Percentiles rank a stretch among this genome's conserved stretches.
Conservation (phyloP, 2,113 vertebrate genomes). For the Amphilophus citrinellus region DNA sequence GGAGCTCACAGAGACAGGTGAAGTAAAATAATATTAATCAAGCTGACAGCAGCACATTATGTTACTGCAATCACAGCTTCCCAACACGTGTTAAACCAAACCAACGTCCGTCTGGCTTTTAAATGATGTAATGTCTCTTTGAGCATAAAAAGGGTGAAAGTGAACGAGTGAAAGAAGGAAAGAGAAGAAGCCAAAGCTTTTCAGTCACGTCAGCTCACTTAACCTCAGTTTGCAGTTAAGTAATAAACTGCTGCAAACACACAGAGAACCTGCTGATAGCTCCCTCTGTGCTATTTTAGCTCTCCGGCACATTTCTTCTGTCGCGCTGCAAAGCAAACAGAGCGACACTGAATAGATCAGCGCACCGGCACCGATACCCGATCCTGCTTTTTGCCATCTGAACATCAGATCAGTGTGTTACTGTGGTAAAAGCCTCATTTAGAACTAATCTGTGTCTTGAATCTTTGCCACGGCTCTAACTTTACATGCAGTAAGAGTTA, state of each 20-base stretch:
- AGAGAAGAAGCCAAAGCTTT: background rate
- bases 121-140: background rate
- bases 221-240: background rate
- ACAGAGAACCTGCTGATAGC: background rate
- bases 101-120: background rate
- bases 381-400: background rate
- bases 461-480: background rate
- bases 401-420: fast-evolving
- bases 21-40: background rate
- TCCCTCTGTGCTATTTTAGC: no score
- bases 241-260: background rate
- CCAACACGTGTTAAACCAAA: background rate
- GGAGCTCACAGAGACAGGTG: no score
- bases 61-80: background rate
- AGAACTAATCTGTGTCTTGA: background rate
- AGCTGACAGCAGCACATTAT: background rate
- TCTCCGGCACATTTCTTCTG: fast-evolving
- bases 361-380: background rate
- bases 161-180: background rate
- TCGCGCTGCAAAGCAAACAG: background rate
- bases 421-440: background rate
- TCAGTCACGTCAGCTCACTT: background rate
- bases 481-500: background rate
- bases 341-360: background rate
- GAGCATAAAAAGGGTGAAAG: no score